Percentiles rank a stretch among this genome's conserved stretches.
Conservation (phyloP, 2,888 invertebrate genomes). For the Bhutanitis thaidina region DNA sequence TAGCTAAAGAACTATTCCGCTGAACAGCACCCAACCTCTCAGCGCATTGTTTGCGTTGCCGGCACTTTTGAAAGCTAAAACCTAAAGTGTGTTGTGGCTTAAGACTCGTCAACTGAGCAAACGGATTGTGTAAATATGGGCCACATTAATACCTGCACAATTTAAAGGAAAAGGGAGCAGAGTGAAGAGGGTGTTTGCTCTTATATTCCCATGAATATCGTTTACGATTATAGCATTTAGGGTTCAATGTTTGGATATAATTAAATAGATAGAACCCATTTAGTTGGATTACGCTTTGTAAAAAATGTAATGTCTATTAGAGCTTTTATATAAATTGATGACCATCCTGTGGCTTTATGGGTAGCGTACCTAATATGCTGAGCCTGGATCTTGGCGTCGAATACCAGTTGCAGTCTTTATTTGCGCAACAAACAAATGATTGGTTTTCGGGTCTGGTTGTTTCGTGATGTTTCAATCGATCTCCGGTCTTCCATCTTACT, state of each 20-base stretch:
- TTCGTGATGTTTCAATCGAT: too few species aligned
- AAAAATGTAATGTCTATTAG: too few species aligned
- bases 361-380: too few species aligned
- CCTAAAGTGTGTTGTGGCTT: slow-evolving; percentile 75
- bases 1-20: slow-evolving; percentile 60
- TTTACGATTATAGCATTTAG: slow-evolving; percentile 26
- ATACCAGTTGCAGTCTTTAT: too few species aligned
- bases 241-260: neutral
- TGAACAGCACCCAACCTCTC: slow-evolving; percentile 56
- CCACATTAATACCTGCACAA: slow-evolving; percentile 69
- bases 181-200: slow-evolving; percentile 52
- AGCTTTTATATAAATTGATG: too few species aligned
- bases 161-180: slow-evolving; percentile 74
- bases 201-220: slow-evolving; percentile 51
- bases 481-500: too few species aligned
- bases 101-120: slow-evolving; percentile 71
- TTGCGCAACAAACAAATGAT: too few species aligned
- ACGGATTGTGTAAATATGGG: slow-evolving; percentile 62
- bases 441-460: too few species aligned
- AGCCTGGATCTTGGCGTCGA: too few species aligned
- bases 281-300: too few species aligned
- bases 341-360: too few species aligned
- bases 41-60: slow-evolving; percentile 62
- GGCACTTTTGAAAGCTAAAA: slow-evolving; percentile 78
- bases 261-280: too few species aligned